These are phyloP conservation scores for Pammene fasciana DNA, from an alignment of 2,888 invertebrate genomes.

Conservation along the genomic window DNA sequence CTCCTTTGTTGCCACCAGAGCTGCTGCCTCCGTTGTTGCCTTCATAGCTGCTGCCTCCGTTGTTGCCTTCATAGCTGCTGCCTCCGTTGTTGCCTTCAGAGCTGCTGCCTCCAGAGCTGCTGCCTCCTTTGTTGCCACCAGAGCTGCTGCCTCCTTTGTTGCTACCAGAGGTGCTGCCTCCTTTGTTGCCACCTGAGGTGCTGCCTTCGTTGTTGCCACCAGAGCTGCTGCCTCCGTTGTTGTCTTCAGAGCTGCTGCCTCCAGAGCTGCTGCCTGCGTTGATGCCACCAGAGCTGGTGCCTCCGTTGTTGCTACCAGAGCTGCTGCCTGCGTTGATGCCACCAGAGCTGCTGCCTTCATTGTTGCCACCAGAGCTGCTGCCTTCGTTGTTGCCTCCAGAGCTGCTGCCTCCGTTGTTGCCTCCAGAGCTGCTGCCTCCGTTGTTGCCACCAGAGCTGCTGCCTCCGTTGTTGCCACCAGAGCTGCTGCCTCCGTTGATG, in stretches of 20 bases:
- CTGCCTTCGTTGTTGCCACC: background rate
- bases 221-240: no score
- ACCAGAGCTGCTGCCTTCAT: background rate
- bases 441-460: background rate
- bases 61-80: background rate
- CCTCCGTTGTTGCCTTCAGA: background rate
- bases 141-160: background rate
- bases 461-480: background rate
- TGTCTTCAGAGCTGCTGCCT: background rate
- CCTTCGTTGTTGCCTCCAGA: background rate
- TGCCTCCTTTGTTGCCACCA: background rate
- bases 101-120: background rate
- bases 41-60: background rate
- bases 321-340: background rate
- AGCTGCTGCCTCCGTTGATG: background rate
- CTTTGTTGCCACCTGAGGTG: background rate
- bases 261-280: no score
- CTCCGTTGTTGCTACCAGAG: background rate
- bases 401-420: background rate
- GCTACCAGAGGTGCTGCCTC: no score
- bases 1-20: background rate
- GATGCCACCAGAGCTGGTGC: background rate
- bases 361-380: background rate
- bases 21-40: background rate
- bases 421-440: background rate